phyloP scores from a whole-genome alignment of 2,888 invertebrate species.

The Spatulosminthurus flaviceps region DNA sequence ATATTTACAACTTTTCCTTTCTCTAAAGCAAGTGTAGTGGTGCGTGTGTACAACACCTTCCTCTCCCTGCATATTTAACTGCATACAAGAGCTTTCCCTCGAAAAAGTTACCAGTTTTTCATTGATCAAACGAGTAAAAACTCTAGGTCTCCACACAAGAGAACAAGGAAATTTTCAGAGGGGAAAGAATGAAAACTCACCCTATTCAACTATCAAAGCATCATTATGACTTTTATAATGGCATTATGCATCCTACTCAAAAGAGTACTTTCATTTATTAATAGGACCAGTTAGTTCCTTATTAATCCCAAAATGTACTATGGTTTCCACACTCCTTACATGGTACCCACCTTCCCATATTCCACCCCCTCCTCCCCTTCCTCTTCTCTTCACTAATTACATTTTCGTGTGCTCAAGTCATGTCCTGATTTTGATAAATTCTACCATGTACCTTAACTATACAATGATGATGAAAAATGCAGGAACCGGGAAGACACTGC shows the following conservation, averaged over 20 bases:
- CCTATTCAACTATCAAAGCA: background rate
- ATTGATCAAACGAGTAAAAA: conserved; percentile 42
- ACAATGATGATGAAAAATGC: background rate
- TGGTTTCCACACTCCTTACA: too few relatives aligned
- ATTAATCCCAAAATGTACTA: background rate
- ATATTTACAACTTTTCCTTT: background rate
- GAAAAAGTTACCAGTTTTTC: conserved; percentile 10
- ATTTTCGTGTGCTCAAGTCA: conserved; percentile 20
- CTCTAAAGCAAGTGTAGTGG: background rate
- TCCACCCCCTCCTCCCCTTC: background rate
- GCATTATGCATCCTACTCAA: background rate
- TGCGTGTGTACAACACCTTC: too few relatives aligned
- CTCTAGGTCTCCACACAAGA: background rate
- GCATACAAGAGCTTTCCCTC: background rate
- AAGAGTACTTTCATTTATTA: background rate
- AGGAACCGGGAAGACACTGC: too few relatives aligned
- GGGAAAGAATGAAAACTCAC: conserved; percentile 11
- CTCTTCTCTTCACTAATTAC: conserved; percentile 12
- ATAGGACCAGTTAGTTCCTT: background rate
- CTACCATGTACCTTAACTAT: background rate
- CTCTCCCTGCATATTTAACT: background rate
- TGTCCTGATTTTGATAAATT: background rate
- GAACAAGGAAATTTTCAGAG: background rate
- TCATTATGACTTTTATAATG: background rate
- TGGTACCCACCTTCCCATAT: background rate